Conservation (phyloP, 2,113 vertebrate species). For the Paramisgurnus dabryanus region DNA sequence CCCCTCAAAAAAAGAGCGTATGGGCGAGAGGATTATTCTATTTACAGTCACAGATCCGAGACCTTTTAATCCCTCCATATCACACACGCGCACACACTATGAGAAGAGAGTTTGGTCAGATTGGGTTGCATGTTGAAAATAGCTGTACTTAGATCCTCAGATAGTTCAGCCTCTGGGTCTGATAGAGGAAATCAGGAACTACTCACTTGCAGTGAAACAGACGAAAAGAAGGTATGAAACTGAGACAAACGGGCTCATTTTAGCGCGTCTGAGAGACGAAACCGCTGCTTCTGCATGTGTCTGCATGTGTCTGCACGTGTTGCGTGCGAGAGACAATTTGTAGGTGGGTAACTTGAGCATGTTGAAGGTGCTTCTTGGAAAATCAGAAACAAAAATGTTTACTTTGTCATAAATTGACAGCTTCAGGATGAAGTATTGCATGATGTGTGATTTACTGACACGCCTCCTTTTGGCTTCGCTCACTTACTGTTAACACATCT, state of each 20-base stretch:
- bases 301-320: conserved; percentile 6
- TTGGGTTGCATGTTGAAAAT: conserved; percentile 77
- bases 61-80: conserved; percentile 66
- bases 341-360: conserved; percentile 7
- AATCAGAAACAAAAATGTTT: conserved; percentile 3
- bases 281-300: conserved; percentile 27
- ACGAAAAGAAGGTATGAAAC: conserved; percentile 6
- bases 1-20: conserved; percentile 36
- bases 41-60: conserved; percentile 70
- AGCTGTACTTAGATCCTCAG: conserved; percentile 66
- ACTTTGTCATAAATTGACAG: conserved; percentile 21
- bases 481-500: conserved; percentile 20
- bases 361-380: conserved; percentile 21
- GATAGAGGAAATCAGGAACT: conserved; percentile 51
- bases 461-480: conserved; percentile 18
- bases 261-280: conserved; percentile 43
- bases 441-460: conserved; percentile 12
- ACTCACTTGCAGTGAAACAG: conserved; percentile 15
- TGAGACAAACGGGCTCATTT: conserved; percentile 28
- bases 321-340: conserved; percentile 5
- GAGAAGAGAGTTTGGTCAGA: conserved; percentile 62
- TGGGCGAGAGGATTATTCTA: conserved; percentile 64
- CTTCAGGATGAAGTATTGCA: conserved; percentile 11
- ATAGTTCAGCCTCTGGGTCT: conserved; percentile 60
- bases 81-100: conserved; percentile 44